These are phyloP conservation scores for Scrobipalpa costella DNA, from an alignment of 2,888 invertebrate species.

Conservation along the genomic window DNA sequence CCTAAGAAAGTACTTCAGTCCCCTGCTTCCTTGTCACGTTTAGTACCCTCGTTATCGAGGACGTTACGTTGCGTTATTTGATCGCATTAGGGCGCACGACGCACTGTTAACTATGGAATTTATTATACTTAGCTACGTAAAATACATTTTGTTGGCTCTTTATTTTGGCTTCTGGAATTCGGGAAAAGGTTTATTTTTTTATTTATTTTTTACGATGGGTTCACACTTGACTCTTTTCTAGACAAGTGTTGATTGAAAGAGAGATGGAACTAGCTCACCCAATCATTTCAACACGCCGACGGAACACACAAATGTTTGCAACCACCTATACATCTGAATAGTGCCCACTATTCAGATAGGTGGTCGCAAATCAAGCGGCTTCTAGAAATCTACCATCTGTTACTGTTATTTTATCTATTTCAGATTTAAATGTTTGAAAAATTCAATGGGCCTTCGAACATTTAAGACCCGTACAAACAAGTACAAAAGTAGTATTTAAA, in stretches of 20 bases:
- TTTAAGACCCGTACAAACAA: too few relatives aligned
- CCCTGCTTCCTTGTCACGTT: constrained; percentile 64
- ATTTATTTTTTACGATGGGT: neutral
- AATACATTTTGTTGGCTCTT: constrained; percentile 4
- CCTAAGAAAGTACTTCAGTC: constrained; percentile 61
- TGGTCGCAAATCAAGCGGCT: too few relatives aligned
- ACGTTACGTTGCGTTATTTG: constrained; percentile 75
- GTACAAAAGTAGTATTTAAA: too few relatives aligned
- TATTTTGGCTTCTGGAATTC: constrained; percentile 10
- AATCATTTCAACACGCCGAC: too few relatives aligned
- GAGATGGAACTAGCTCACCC: too few relatives aligned
- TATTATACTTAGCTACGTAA: constrained; percentile 22
- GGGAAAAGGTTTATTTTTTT: neutral
- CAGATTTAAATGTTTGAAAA: too few relatives aligned
- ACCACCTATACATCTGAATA: too few relatives aligned
- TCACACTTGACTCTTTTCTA: neutral
- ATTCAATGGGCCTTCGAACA: too few relatives aligned
- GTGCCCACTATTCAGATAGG: too few relatives aligned
- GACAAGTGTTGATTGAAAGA: neutral
- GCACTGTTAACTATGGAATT: constrained; percentile 31
- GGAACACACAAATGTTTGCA: too few relatives aligned
- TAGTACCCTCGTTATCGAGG: constrained; percentile 72
- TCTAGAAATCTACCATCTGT: too few relatives aligned
- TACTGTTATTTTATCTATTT: too few relatives aligned
- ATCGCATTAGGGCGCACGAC: constrained; percentile 70